Base-by-base conservation (phyloP, 2,797 vertebrate species). In the Myiotriccus ornatus region DNA sequence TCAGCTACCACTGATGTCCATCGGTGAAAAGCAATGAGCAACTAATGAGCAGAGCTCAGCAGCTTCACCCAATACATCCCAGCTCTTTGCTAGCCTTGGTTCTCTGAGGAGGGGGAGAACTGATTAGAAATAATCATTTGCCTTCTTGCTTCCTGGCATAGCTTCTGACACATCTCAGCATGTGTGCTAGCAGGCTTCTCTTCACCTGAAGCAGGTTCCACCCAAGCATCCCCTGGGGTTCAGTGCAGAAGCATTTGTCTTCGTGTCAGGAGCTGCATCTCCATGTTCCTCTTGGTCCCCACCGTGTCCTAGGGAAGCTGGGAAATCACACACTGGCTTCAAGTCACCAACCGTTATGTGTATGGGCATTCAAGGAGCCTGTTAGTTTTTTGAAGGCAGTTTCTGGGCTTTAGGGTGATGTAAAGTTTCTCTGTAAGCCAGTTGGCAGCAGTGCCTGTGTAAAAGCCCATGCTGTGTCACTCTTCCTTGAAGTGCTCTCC, bases 321-420 rank as follows among this genome's bases (percentile, higher is more conserved):
- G 56, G 59, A 65, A 76, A 83, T 46, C 4, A 12, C 43, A 8
- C 7, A 0, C 3, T 41, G 44, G 47, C 84, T 78, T 53, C 74
- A 25, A 3, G 27, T 77, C 37, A 14, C 62, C 56, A 64, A 24
- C 30, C 1, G 7, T 69, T 59, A 50, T 27, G 77, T 71, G 14
- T 17, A 10, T 43, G 52, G 43, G 46, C 18, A 8, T 23, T 71
- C 23, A 47, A 88, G 68, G 76, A 75, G 71, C 52, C 13, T 14
- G 65, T 73, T 62, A 39, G 77, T 37, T 67, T 95, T 87, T 44
- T 0, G 3, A 59, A 84, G 81, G 84, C 84, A 27, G 67, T 92
- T 95, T 94, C 91, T 89, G 90, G 86, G 71, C 93, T 95, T 89
- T 76, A 67, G 4, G 9, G 81, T 91, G 94, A 94, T 89, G 84